Evolutionary conservation across 2,888 invertebrate species (phyloP).

Genomic region (Eustalomyia histrio): DNA sequence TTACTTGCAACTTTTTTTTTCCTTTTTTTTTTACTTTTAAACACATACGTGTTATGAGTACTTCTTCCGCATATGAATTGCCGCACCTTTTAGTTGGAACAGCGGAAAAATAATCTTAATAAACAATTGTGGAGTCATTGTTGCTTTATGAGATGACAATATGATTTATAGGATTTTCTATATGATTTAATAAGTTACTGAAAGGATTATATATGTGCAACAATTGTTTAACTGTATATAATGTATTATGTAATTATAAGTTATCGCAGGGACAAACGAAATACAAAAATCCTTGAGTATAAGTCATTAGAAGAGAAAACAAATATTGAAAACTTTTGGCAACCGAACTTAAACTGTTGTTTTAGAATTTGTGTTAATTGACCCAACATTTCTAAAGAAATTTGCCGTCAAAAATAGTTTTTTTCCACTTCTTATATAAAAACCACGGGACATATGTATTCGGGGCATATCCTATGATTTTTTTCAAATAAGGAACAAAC

Average conservation of each 20-base stretch:
- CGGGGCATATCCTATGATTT: no score
- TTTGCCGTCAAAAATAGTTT: no score
- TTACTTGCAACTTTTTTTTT: conserved; percentile 38
- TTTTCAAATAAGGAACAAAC: no score
- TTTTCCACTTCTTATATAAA: no score
- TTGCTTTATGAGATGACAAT: conserved; percentile 43
- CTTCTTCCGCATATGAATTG: conserved; percentile 58
- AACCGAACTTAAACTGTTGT: no score
- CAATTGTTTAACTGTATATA: neutral
- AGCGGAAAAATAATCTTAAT: conserved; percentile 31
- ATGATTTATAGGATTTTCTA: conserved; percentile 53
- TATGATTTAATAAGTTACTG: conserved; percentile 48
- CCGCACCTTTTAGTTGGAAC: conserved; percentile 46
- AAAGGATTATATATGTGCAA: conserved; percentile 37
- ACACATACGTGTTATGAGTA: conserved; percentile 24
- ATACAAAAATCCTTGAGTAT: no score
- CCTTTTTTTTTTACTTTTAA: conserved; percentile 13
- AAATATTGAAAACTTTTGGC: no score
- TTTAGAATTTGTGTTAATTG: no score
- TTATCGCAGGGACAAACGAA: neutral
- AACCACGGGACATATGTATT: no score
- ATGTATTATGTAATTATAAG: neutral
- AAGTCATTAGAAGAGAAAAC: no score
- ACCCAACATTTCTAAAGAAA: no score
- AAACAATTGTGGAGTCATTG: conserved; percentile 1